Conservation (phyloP, 2,797 vertebrate genomes). For the Malurus splendens region DNA sequence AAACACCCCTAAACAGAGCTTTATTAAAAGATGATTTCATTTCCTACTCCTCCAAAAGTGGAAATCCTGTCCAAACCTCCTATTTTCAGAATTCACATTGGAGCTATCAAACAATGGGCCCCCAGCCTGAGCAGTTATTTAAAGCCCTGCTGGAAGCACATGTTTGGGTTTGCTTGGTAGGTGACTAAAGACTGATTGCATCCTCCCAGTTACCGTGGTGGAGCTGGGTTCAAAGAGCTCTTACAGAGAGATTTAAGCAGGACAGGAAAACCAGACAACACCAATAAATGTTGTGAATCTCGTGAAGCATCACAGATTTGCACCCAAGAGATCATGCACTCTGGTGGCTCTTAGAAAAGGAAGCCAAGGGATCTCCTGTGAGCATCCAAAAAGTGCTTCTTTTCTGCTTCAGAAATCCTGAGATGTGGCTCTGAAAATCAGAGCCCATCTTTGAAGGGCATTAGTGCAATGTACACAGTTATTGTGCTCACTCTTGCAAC, state of each 20-base stretch:
- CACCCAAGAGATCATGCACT: not conserved
- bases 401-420: not conserved
- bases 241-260: not conserved
- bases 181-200: not conserved
- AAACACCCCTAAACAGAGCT: slow-evolving; percentile 57
- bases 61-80: slow-evolving; percentile 62
- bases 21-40: slow-evolving; percentile 67
- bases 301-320: not conserved
- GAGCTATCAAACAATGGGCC: slow-evolving; percentile 51
- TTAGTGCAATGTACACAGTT: not conserved
- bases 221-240: not conserved
- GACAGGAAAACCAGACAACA: not conserved
- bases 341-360: not conserved
- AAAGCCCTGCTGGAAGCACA: slow-evolving; percentile 26
- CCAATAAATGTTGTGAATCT: not conserved
- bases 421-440: not conserved
- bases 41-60: slow-evolving; percentile 66
- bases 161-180: slow-evolving; percentile 15
- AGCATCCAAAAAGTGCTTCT: not conserved
- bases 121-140: slow-evolving; percentile 49
- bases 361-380: not conserved
- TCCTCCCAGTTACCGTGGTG: not conserved
- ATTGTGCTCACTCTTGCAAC: not conserved
- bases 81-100: slow-evolving; percentile 43
- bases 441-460: accelerated